Percentiles rank a stretch among this genome's conserved stretches.
Evolutionary conservation across 1,140 invertebrate genomes (phyloP).

Genomic region (Lordiphosa clarofinis): DNA sequence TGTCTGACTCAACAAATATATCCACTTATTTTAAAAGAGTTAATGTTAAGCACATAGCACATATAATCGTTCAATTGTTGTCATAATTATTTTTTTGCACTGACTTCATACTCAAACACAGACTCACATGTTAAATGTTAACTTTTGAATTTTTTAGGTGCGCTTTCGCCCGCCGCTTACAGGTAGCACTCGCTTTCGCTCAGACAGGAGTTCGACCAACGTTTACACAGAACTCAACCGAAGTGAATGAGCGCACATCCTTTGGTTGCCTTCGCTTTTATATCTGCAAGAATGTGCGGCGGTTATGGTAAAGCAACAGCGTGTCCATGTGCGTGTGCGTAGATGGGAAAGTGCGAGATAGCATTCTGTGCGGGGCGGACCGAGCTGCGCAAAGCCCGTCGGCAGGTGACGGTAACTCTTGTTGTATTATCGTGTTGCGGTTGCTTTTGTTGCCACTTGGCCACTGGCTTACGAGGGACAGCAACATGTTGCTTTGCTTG

Average conservation of each 20-base stretch:
- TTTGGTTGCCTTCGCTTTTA: slow-evolving; percentile 45
- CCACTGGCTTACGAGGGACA: slow-evolving; percentile 14
- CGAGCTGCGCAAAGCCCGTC: slow-evolving; percentile 22
- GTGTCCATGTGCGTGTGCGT: slow-evolving; percentile 9
- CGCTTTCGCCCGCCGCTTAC: slow-evolving; percentile 14
- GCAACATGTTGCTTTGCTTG: slow-evolving; percentile 40
- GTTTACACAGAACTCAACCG: slow-evolving; percentile 45
- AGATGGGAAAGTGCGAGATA: slow-evolving; percentile 20
- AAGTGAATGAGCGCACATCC: slow-evolving; percentile 51
- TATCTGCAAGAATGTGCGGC: slow-evolving; percentile 31
- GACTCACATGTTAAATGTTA: slow-evolving; percentile 27
- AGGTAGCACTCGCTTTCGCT: slow-evolving; percentile 22
- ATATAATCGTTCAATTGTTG: no score
- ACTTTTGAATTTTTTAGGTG: slow-evolving; percentile 17
- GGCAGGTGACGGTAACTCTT: slow-evolving; percentile 21
- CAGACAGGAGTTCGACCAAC: slow-evolving; percentile 22
- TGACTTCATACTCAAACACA: slow-evolving; percentile 2
- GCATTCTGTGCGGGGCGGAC: slow-evolving; percentile 13
- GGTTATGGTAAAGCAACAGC: slow-evolving; percentile 14
- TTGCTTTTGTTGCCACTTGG: slow-evolving; percentile 33
- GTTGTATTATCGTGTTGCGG: slow-evolving; percentile 26
- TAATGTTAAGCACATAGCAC: no score
- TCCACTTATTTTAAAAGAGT: no score
- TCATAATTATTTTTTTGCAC: no score
- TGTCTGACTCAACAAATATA: no score